Base-by-base conservation (phyloP, 2,113 vertebrate genomes). In the Progne subis region DNA sequence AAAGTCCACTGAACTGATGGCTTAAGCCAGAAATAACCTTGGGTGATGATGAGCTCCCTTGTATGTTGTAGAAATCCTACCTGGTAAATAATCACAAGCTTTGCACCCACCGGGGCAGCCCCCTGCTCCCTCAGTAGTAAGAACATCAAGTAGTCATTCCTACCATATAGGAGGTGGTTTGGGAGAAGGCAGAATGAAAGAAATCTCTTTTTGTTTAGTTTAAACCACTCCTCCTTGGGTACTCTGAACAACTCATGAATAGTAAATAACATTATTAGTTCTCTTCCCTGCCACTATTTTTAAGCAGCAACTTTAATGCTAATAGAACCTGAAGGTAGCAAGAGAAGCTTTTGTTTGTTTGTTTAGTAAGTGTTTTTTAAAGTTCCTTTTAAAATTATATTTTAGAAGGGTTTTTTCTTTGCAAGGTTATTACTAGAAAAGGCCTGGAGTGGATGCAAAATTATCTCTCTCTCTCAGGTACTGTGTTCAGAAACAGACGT, bases 1-100 rank as follows among this genome's bases (percentile, higher is more conserved):
- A 12, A 93, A 90, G 76, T 86, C 90, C 52, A 64, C 68, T 86
- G 85, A 88, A 53, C 41, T 49, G 92, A 82, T 92, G 91, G 72
- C 64, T 92, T 50, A 88, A 94, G 39, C 81, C 68, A 91, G 34
- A 92, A 90, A 88, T 79, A 93, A 84, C 88, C 61, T 74, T 94
- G 76, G 47, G 39, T 85, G 86, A 82, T 86, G 91, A 82, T 80
- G 89, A 70, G 47, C 50, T 91, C 50, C 26, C 44, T 95, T 77
- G 20, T 67, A 64, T 63, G 29, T 32, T 60, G 41, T 86, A 68
- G 83, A 90, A 96, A 84, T 88, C 52, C 69, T 88, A 59, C 61
- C 65, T 68, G 56, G 68, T 80, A 91, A 95, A 91, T 56, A 83
- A 55, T 61, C 52, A 20, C 41, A 77, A 59, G 34, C 49, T 88